Evolutionary conservation across 2,113 vertebrate genomes (phyloP).

Genomic region (Lampris incognitus): DNA sequence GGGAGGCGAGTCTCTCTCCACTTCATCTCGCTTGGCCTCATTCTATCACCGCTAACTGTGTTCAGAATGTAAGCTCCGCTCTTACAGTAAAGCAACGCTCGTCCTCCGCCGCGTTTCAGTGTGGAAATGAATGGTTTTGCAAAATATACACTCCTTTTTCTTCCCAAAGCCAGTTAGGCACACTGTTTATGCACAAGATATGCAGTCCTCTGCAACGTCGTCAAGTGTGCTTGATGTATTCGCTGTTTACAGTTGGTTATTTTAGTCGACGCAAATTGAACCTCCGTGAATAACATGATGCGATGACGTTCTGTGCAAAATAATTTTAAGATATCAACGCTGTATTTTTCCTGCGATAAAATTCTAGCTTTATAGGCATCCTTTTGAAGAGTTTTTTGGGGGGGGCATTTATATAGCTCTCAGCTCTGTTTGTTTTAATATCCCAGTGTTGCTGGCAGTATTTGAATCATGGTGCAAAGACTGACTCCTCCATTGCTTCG

Average conservation of each 20-base stretch:
- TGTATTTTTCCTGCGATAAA: conserved; percentile 52
- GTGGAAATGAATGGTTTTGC: conserved; percentile 65
- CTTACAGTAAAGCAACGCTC: conserved; percentile 57
- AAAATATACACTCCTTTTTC: conserved; percentile 35
- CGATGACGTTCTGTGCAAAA: conserved; percentile 45
- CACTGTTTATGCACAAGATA: conserved; percentile 24
- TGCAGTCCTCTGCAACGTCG: conserved; percentile 14
- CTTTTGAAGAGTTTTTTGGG: conserved; percentile 54
- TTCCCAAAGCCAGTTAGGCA: conserved; percentile 57
- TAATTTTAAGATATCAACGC: conserved; percentile 40
- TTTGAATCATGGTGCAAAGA: conserved; percentile 51
- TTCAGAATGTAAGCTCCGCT: conserved; percentile 40
- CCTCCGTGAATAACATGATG: conserved; percentile 38
- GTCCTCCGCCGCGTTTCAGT: conserved; percentile 50
- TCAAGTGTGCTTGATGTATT: conserved; percentile 6
- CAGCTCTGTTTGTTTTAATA: conserved; percentile 67
- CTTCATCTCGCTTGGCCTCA: conserved; percentile 61
- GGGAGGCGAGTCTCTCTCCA: conserved; percentile 35
- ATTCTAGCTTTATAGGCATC: conserved; percentile 59
- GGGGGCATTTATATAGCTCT: conserved; percentile 54
- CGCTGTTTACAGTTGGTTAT: conserved; percentile 32
- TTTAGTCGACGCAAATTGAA: conserved; percentile 51
- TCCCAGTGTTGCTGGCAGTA: conserved; percentile 52
- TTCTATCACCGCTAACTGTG: conserved; percentile 67
- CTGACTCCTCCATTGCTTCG: conserved; percentile 58